These are phyloP conservation scores for Synanthedon myopaeformis DNA, from an alignment of 2,888 invertebrate genomes.

Conservation along the genomic window DNA sequence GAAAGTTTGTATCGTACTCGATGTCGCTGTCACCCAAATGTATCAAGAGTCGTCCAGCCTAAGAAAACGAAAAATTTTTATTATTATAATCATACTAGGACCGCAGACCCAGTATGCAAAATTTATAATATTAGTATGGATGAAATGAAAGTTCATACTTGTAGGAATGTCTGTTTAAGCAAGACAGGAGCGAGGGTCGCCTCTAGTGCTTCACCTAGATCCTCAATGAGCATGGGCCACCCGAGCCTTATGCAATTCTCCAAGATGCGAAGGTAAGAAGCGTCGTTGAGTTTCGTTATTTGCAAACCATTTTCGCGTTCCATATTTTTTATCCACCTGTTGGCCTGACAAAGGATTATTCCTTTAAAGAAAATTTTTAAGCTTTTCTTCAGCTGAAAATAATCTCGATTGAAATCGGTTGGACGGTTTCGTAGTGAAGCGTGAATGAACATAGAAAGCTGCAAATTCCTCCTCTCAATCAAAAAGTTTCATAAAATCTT, in stretches of 20 bases:
- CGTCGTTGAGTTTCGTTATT: slow-evolving; percentile 84
- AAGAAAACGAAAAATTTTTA: background rate
- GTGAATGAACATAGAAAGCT: no score
- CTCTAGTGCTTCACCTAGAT: slow-evolving; percentile 88
- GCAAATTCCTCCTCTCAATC: no score
- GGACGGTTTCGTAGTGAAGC: no score
- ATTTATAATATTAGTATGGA: no score
- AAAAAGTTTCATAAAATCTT: no score
- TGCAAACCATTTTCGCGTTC: slow-evolving; percentile 80
- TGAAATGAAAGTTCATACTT: slow-evolving; percentile 48
- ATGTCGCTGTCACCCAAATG: slow-evolving; percentile 88
- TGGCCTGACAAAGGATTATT: slow-evolving; percentile 69
- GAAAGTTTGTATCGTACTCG: slow-evolving; percentile 89
- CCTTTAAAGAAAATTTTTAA: no score
- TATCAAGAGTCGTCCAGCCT: slow-evolving; percentile 84
- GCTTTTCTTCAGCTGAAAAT: no score
- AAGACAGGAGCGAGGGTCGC: slow-evolving; percentile 88
- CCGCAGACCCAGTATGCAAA: no score
- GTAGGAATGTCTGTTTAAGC: slow-evolving; percentile 81
- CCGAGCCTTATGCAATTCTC: slow-evolving; percentile 89
- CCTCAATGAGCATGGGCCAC: slow-evolving; percentile 87
- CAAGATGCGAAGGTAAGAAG: slow-evolving; percentile 78
- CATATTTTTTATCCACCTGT: slow-evolving; percentile 92
- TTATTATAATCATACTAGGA: background rate
- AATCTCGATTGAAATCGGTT: no score